These are phyloP conservation scores for Dendrolimus houi DNA, from an alignment of 2,888 invertebrate genomes.

Conservation along the genomic window DNA sequence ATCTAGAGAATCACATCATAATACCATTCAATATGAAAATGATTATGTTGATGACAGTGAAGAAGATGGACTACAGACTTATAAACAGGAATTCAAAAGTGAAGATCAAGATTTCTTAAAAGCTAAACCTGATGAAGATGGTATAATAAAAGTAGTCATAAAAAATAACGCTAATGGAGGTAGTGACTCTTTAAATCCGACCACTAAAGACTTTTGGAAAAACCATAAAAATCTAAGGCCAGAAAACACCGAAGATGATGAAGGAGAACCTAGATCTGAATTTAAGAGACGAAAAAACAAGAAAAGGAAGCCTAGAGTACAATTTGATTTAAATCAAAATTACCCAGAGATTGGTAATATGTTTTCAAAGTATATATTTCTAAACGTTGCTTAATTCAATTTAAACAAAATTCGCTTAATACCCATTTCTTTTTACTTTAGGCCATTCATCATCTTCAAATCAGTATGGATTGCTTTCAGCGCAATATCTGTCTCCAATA, in stretches of 20 bases:
- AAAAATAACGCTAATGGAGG: too few relatives aligned
- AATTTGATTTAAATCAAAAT: constrained; percentile 1
- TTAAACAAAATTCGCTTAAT: neutral
- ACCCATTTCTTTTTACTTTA: neutral
- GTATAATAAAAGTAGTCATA: too few relatives aligned
- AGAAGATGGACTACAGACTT: constrained; percentile 4
- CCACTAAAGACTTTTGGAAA: too few relatives aligned
- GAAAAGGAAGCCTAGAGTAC: neutral
- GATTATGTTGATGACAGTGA: constrained; percentile 6
- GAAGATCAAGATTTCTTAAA: too few relatives aligned
- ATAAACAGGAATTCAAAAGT: too few relatives aligned
- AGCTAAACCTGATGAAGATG: too few relatives aligned
- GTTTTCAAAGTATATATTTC: neutral
- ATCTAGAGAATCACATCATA: neutral
- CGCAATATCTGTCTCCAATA: neutral
- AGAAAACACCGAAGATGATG: neutral
- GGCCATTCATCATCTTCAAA: neutral
- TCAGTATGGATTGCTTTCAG: constrained; percentile 5
- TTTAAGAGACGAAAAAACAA: neutral
- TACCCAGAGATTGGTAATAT: neutral
- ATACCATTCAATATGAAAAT: constrained; percentile 16
- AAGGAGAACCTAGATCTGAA: neutral
- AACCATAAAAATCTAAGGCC: too few relatives aligned
- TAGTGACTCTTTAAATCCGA: too few relatives aligned
- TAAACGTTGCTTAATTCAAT: neutral